Evolutionary conservation across 2,888 invertebrate species (phyloP).

Genomic region (Meghimatium bilineatum): DNA sequence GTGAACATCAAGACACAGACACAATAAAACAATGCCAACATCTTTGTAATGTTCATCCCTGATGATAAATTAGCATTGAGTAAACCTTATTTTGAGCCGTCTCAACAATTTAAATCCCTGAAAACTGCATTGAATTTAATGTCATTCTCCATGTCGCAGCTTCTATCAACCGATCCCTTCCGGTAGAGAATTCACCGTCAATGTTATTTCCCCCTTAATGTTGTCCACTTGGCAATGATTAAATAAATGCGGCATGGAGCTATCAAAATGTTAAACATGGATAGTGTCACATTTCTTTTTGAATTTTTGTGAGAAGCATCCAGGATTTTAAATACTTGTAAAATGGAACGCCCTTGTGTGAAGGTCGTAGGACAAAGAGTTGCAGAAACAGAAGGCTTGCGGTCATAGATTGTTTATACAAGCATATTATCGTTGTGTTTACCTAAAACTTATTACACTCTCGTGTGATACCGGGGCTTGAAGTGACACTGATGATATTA

Average conservation of each 20-base stretch:
- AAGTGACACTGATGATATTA: too few species aligned
- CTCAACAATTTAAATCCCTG: background rate
- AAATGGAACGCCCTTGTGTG: background rate
- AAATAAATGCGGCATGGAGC: background rate
- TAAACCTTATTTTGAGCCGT: background rate
- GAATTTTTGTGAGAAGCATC: background rate
- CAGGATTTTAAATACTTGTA: background rate
- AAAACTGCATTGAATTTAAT: background rate
- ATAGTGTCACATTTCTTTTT: background rate
- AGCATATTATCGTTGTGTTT: too few species aligned
- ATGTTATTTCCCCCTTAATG: background rate
- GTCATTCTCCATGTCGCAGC: background rate
- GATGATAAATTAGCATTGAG: background rate
- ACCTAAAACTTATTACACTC: too few species aligned
- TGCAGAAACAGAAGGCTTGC: background rate
- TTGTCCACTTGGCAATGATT: background rate
- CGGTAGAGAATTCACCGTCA: background rate
- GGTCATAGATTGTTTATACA: too few species aligned
- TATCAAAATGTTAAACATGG: background rate
- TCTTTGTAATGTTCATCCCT: background rate
- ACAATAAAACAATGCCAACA: too few species aligned
- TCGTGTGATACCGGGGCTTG: too few species aligned
- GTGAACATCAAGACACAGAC: too few species aligned
- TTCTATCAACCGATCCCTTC: background rate
- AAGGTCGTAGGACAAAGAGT: slow-evolving; percentile 1